phyloP scores from a whole-genome alignment of 1,140 invertebrate species.

The Neelides sp. region DNA sequence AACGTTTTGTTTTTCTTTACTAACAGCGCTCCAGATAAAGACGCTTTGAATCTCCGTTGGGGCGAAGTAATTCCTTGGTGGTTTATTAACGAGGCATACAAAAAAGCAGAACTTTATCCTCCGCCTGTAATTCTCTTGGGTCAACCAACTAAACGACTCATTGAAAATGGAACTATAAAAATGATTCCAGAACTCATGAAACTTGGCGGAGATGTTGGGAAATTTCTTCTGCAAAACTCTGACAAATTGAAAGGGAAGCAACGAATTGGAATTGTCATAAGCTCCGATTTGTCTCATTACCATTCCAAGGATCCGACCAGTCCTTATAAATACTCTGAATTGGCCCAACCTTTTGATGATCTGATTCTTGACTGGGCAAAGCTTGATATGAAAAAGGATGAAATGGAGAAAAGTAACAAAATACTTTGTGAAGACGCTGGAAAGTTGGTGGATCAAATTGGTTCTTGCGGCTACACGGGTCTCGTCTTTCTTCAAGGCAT shows the following conservation, averaged over 20 bases:
- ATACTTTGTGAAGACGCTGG: slow-evolving; percentile 12
- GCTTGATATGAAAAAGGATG: background rate
- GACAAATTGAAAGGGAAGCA: slow-evolving; percentile 4
- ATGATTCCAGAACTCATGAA: slow-evolving; percentile 7
- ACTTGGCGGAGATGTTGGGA: slow-evolving; percentile 11
- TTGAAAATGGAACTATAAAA: background rate
- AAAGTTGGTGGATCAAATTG: background rate
- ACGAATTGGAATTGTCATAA: slow-evolving; percentile 19
- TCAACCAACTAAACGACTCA: background rate
- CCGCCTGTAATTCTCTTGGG: slow-evolving; percentile 16
- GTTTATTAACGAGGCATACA: slow-evolving; percentile 20
- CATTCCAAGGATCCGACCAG: slow-evolving; percentile 18
- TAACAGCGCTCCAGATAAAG: background rate
- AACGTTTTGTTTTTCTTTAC: background rate
- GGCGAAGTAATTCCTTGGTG: slow-evolving; percentile 22
- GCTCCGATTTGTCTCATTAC: slow-evolving; percentile 18
- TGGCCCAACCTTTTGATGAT: slow-evolving; percentile 8
- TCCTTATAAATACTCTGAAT: slow-evolving; percentile 12
- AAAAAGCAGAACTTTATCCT: background rate
- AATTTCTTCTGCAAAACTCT: background rate
- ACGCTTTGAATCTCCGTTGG: slow-evolving; percentile 7
- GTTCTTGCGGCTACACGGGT: slow-evolving; percentile 20
- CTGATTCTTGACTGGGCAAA: slow-evolving; percentile 14
- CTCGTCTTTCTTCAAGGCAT: slow-evolving; percentile 20
- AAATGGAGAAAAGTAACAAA: background rate